phyloP scores from a whole-genome alignment of 2,113 vertebrate species.

The Heliornis fulica region DNA sequence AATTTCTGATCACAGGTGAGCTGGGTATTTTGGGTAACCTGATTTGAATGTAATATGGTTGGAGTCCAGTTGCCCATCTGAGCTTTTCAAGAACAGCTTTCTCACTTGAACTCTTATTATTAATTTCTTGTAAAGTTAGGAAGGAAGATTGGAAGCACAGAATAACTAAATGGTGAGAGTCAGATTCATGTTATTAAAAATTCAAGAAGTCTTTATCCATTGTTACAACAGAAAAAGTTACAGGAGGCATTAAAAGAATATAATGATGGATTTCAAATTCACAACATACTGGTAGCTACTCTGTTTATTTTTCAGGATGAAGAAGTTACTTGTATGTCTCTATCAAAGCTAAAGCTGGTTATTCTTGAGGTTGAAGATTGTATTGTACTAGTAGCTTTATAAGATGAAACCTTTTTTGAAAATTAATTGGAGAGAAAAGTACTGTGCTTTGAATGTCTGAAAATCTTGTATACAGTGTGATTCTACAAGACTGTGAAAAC shows the following conservation, averaged over 20 bases:
- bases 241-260: neutral
- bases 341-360: neutral
- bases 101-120: neutral
- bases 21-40: neutral
- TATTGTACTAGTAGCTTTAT: neutral
- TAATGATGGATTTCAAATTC: neutral
- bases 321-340: neutral
- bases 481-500: neutral
- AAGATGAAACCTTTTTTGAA: neutral
- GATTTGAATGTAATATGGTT: neutral
- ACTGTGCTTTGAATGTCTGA: neutral
- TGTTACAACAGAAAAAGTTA: neutral
- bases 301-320: neutral
- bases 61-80: neutral
- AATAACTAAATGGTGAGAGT: neutral
- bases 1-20: neutral
- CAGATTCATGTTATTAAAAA: neutral
- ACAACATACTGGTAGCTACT: neutral
- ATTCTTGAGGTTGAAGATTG: neutral
- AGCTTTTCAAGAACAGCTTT: neutral
- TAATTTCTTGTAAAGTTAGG: neutral
- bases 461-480: neutral
- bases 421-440: neutral
- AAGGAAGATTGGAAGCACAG: neutral
- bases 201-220: neutral